Base-by-base conservation (phyloP, 2,888 invertebrate genomes). In the Harpalus rufipes region DNA sequence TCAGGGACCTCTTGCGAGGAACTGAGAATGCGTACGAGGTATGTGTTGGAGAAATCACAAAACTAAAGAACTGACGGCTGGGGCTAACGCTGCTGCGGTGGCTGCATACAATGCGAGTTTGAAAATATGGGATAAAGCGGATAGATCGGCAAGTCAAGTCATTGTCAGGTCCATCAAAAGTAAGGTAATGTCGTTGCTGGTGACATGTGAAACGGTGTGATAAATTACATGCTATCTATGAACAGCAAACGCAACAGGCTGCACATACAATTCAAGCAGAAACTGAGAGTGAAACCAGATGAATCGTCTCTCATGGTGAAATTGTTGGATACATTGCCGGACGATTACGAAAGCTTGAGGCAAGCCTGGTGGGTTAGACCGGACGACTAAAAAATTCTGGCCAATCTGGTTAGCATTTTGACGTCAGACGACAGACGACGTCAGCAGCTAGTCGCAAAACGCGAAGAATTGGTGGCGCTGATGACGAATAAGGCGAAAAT, bases 1-100 rank as follows among this genome's bases (percentile, higher is more conserved):
- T 79, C 59, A 59, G 79, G 79, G 59, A 79, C 44, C 16, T 85
- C 85, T 56, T 85, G 68, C 51, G 59, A 25, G 58, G 79, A 79
- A 79, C 59, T 59, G 79, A 79, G 10, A 59, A 59, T 21, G 79
- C 59, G 58, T 25, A 79, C 58, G 79, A 79, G 58, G 58, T 59
- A 79, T 79, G 59, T n/a, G 39, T 56, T 79, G 79, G 21, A 39
- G 79, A 79, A 79, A 56, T 59, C 25, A 79, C 58, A 32, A 79
- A 79, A 79, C 79, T 3, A 21, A 3, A 21, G 1, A 21, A 21
- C 79, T 12, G 39, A 58, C 44, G 79, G 51, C 14, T 14, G n/a
- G 5, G 16, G 16, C 44, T 39, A 51, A 14, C 14, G 51, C 41
- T 18, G 14, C 76, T 76, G 51, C n/a, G 44, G 16, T 41, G 12